These are phyloP conservation scores for Brachionichthys hirsutus DNA, from an alignment of 2,113 vertebrate genomes.

Conservation along the genomic window DNA sequence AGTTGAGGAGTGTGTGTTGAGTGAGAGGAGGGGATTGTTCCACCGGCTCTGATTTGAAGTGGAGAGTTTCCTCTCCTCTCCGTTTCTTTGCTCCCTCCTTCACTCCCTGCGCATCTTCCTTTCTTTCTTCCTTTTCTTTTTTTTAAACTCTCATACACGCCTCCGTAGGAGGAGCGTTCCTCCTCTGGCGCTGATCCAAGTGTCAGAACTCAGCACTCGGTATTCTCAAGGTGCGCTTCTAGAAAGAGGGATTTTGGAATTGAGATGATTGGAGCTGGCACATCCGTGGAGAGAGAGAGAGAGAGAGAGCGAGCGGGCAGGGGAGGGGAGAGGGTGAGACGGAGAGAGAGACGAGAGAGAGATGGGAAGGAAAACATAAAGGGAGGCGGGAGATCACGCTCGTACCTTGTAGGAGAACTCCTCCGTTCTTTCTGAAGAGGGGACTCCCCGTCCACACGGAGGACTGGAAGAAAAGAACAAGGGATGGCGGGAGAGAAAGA, in stretches of 20 bases:
- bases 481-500: conserved; percentile 14
- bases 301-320: neutral
- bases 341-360: conserved; percentile 2
- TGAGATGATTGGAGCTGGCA: conserved; percentile 71
- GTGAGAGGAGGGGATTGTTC: conserved; percentile 28
- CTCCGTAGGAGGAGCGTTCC: conserved; percentile 45
- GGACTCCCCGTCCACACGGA: conserved; percentile 96
- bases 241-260: conserved; percentile 64
- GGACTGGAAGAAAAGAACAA: conserved; percentile 82
- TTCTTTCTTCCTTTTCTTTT: conserved; percentile 8
- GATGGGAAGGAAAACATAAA: too few species aligned
- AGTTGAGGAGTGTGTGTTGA: conserved; percentile 20
- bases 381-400: conserved; percentile 24
- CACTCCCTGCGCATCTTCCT: conserved; percentile 30
- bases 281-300: conserved; percentile 41
- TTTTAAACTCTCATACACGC: conserved; percentile 57
- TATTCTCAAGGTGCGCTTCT: conserved; percentile 69
- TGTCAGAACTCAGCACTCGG: conserved; percentile 66
- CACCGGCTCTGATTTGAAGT: conserved; percentile 16
- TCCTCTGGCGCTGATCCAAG: conserved; percentile 60
- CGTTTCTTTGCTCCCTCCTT: conserved; percentile 2
- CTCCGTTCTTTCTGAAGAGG: conserved; percentile 95
- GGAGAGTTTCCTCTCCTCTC: conserved; percentile 17
- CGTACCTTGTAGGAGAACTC: conserved; percentile 96
- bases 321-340: conserved; percentile 1